Evolutionary conservation across 2,113 vertebrate genomes (phyloP).

Genomic region (Dendropsophus ebraccatus): DNA sequence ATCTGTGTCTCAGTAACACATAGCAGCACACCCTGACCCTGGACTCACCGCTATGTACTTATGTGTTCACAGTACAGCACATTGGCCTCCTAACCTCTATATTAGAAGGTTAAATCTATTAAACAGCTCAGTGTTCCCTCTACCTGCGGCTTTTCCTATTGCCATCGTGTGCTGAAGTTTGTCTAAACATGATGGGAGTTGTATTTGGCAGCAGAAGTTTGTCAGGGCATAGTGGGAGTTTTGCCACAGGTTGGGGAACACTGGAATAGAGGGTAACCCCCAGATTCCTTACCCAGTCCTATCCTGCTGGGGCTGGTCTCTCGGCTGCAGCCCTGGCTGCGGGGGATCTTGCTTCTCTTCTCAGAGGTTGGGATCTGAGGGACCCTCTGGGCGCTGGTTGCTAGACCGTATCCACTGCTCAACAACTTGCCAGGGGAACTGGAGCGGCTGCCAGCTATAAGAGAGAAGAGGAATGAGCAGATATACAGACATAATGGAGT

Average conservation of each 20-base stretch:
- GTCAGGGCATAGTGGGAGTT: no score
- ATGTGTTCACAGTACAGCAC: no score
- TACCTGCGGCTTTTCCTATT: no score
- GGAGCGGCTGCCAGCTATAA: conserved; percentile 91
- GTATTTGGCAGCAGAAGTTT: no score
- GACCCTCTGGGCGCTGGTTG: conserved; percentile 75
- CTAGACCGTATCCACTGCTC: conserved; percentile 83
- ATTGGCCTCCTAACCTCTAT: background rate
- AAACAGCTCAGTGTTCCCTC: no score
- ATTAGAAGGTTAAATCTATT: background rate
- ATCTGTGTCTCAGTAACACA: no score
- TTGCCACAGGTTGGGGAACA: no score
- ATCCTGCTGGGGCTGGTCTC: conserved; percentile 94
- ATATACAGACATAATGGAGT: background rate
- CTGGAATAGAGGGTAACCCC: background rate
- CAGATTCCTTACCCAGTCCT: conserved; percentile 85
- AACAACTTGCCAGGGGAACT: conserved; percentile 94
- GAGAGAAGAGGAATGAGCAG: background rate
- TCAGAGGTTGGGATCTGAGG: conserved; percentile 79
- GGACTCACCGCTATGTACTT: no score
- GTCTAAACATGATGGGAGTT: no score
- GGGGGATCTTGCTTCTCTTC: conserved; percentile 90
- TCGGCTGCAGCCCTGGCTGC: conserved; percentile 96
- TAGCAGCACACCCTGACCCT: no score
- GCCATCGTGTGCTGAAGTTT: no score